Base-by-base conservation (phyloP, 2,113 vertebrate genomes). In the Pagrus major region DNA sequence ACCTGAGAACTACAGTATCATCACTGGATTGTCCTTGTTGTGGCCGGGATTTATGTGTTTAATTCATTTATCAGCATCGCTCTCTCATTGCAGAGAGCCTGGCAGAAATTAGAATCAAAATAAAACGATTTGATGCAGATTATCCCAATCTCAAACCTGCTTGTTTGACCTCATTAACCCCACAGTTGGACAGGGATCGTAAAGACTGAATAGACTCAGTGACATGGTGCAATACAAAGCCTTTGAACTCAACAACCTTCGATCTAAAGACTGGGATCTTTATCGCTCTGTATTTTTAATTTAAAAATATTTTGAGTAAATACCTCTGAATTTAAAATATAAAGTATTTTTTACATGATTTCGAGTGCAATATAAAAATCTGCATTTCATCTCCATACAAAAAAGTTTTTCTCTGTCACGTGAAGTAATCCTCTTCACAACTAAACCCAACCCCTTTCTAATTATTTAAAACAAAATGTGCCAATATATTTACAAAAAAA, bases 201-300 rank as follows among this genome's bases (percentile, higher is more conserved):
- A 46, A 27, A 75, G 20, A 71, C 16, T 51, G 5, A 68, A 59
- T 59, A 31, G 18, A 49, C n/a, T 64, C 27, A 29, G 39, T 68
- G 37, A 47, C 25, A 54, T 29, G 59, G 11, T 59, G 27, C 27
- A 47, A 47, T 58, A 41, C 41, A 65, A 27, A 76, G 42, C 21
- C 55, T 52, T 9, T 79, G 58, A 79, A 14, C 14, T 72, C 46
- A 29, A 31, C 23, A 2, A 41, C 9, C 15, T 41, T 21, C 21
- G 33, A 18, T 61, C 61, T 86, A 61, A 76, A 82, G 56, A 9
- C 15, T 39, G 9, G 31, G 14, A 39, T 69, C n/a, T 66, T 66
- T 12, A 20, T 21, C n/a, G n/a, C n/a, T 4, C 16, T 70, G 16
- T 55, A 15, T 42, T 35, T n/a, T n/a, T n/a, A n/a, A n/a, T n/a